Percentiles rank a stretch among this genome's conserved stretches.
Conservation (phyloP, 2,888 invertebrate species). For the Scaptomyza parva region DNA sequence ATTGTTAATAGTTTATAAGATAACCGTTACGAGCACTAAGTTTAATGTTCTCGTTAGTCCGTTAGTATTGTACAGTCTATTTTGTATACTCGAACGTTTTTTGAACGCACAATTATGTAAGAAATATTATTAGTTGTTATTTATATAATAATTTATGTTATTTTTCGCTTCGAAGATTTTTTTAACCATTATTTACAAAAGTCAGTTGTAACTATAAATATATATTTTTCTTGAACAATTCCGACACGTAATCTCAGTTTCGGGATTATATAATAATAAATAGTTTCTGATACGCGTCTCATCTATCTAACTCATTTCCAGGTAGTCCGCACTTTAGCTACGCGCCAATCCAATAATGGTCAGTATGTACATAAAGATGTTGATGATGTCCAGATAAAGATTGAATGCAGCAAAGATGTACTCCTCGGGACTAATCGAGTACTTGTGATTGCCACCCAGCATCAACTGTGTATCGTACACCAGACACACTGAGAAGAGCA, state of each 20-base stretch:
- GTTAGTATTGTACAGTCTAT: too few species aligned
- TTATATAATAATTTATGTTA: too few species aligned
- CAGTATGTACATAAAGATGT: constrained; percentile 95
- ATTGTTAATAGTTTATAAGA: too few species aligned
- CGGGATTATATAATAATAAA: constrained; percentile 58
- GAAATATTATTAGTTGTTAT: too few species aligned
- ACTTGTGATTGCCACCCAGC: constrained; percentile 96
- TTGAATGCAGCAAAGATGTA: constrained; percentile 97
- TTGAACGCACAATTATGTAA: too few species aligned
- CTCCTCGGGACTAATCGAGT: constrained; percentile 95
- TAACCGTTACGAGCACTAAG: too few species aligned
- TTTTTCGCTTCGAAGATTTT: too few species aligned
- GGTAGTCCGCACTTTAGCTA: constrained; percentile 53
- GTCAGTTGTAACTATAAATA: constrained; percentile 34
- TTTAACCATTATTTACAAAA: not conserved
- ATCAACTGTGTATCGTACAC: constrained; percentile 97
- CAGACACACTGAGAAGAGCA: constrained; percentile 94
- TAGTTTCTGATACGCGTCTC: constrained; percentile 42
- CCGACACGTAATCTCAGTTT: constrained; percentile 51
- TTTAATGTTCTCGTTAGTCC: too few species aligned
- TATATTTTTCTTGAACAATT: constrained; percentile 58
- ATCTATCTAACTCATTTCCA: too few species aligned
- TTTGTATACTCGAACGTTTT: too few species aligned
- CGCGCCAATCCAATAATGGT: constrained; percentile 81
- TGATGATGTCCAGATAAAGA: constrained; percentile 94